Evolutionary conservation across 2,113 vertebrate species (phyloP).

Genomic region (Oenanthe melanoleuca): DNA sequence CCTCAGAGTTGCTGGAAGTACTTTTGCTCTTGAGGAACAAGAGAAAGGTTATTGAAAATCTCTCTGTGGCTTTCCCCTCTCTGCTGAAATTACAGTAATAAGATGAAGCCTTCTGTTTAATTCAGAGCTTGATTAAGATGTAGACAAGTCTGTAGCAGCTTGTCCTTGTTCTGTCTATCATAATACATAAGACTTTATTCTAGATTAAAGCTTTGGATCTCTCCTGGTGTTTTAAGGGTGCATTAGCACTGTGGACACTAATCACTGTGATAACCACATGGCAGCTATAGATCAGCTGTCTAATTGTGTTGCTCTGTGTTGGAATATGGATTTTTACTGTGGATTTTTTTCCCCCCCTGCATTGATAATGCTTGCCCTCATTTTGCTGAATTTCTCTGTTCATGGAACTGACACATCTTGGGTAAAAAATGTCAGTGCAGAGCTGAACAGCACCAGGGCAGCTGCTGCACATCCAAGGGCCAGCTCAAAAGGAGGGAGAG

Average conservation of each 20-base stretch:
- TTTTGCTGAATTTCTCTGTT: constrained; percentile 40
- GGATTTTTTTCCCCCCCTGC: not conserved
- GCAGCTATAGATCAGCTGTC: not conserved
- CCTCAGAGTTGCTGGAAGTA: not conserved
- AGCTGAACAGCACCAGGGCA: not conserved
- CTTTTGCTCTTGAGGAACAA: not conserved
- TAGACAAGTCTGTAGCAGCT: not conserved
- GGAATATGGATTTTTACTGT: not conserved
- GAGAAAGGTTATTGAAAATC: not conserved
- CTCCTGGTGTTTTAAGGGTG: not conserved
- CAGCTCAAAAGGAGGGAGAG: not conserved
- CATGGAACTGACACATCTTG: not conserved
- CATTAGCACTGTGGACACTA: not conserved
- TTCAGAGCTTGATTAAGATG: constrained; percentile 54
- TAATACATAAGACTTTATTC: not conserved
- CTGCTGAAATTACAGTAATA: constrained; percentile 4
- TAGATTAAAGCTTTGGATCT: not conserved
- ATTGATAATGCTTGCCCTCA: not conserved
- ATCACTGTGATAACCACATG: not conserved
- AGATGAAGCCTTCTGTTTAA: not conserved
- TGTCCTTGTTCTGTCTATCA: constrained; percentile 57
- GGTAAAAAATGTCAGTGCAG: not conserved
- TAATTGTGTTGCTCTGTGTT: not conserved
- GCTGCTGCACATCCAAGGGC: not conserved
- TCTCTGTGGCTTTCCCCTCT: constrained; percentile 16